phyloP scores from a whole-genome alignment of 2,797 vertebrate genomes.

The Peromyscus eremicus region DNA sequence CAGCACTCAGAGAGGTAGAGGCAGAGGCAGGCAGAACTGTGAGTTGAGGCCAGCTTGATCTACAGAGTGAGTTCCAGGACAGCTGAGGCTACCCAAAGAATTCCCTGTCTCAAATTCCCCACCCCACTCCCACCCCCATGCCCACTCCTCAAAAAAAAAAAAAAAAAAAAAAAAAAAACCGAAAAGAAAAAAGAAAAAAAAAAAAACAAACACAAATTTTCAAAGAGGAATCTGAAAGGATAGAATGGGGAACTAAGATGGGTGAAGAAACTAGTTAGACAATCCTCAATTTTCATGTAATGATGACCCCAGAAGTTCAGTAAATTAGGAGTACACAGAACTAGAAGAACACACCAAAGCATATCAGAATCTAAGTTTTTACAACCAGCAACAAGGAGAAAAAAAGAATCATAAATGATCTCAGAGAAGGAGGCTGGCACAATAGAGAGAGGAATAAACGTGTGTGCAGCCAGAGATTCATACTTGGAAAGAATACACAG shows the following conservation, averaged over 20 bases:
- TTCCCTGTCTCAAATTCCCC: not conserved
- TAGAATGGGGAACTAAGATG: not conserved
- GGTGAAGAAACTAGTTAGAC: not conserved
- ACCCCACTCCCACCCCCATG: accelerated
- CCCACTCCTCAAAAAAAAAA: no score
- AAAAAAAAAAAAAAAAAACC: not conserved
- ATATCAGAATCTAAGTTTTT: not conserved
- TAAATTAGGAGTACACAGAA: not conserved
- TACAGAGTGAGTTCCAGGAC: not conserved
- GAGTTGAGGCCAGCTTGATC: not conserved
- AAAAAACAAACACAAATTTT: not conserved
- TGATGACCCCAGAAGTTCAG: not conserved
- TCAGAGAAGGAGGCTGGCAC: not conserved
- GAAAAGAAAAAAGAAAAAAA: not conserved
- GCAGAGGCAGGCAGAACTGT: not conserved
- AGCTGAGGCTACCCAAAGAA: not conserved
- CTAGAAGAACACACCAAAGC: not conserved
- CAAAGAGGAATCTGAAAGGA: not conserved
- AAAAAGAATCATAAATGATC: conserved; percentile 32
- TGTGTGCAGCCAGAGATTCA: not conserved
- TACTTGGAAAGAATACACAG: not conserved
- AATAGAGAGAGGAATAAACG: not conserved
- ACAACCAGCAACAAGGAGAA: not conserved
- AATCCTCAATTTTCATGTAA: not conserved
- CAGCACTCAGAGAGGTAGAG: not conserved